Evolutionary conservation across 2,113 vertebrate genomes (phyloP).

Genomic region (Siniperca knerii): DNA sequence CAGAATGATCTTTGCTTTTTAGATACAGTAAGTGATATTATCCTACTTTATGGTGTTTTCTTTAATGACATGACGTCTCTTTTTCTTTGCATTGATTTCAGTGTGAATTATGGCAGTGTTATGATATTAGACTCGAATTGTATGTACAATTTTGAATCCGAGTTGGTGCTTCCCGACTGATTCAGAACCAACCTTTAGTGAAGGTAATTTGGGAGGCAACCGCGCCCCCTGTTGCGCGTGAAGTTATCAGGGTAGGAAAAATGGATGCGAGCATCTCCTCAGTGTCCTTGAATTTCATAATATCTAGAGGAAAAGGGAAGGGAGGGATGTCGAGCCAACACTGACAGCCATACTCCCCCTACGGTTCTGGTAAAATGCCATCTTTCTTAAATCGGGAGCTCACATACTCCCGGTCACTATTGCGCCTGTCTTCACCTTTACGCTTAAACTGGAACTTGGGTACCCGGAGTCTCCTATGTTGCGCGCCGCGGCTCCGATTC

Average conservation of each 20-base stretch:
- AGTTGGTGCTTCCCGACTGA: not conserved
- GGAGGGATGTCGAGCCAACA: not conserved
- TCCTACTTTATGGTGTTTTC: not conserved
- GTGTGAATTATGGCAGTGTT: not conserved
- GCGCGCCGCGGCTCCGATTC: slow-evolving; percentile 49
- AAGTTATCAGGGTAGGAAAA: slow-evolving; percentile 14
- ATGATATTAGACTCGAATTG: not conserved
- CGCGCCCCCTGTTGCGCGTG: slow-evolving; percentile 70
- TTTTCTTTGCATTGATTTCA: not conserved
- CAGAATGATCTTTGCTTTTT: not conserved
- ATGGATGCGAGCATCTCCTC: slow-evolving; percentile 37
- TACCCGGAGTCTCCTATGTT: slow-evolving; percentile 40
- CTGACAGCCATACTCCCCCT: not conserved
- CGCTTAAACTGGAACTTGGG: slow-evolving; percentile 72
- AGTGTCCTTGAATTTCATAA: slow-evolving; percentile 58
- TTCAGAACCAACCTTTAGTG: not conserved
- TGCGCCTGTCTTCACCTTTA: slow-evolving; percentile 49
- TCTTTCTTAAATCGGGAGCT: not conserved
- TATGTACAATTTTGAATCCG: not conserved
- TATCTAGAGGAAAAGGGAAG: not conserved
- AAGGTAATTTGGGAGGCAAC: slow-evolving; percentile 36
- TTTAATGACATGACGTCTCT: not conserved
- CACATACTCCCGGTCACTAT: not conserved
- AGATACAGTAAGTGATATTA: not conserved
- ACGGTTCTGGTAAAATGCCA: not conserved